Evolutionary conservation across 2,113 vertebrate genomes (phyloP), one percentile per base, ranked within the genome.

Genomic region (Brienomyrus brachyistius): DNA sequence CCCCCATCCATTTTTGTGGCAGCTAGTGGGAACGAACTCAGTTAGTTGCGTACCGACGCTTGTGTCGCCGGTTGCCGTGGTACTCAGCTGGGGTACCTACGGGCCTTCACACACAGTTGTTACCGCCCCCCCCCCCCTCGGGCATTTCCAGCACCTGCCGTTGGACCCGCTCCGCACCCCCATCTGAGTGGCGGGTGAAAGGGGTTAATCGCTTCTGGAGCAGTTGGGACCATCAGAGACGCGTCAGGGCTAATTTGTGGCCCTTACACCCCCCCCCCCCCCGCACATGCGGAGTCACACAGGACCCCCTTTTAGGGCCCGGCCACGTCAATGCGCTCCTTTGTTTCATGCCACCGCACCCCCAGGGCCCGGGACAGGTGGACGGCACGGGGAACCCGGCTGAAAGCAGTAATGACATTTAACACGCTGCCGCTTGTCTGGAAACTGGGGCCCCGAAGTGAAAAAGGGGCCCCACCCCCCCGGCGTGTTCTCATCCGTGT

Each of bases 181-280:
- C 85, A 23, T 86, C 85, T 86, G 50, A n/a, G 23, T n/a, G 31
- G 21, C 8, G 48, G 27, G 50, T 52, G 48, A 47, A 21, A 91
- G 88, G 90, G 91, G 92, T 94, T 94, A 94, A 94, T 94, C 92
- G 91, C 94, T 92, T 54, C 92, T 91, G 92, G 91, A 93, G 93
- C 85, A 52, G 27, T 52, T 54, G 85, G 23, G 3, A 48, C 87
- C 31, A 23, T 50, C 19, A 88, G 40, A 88, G 4, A 27, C 31
- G 7, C 40, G 17, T 86, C 48, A 0, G 19, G 43, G 21, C 15
- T 86, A 54, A 52, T 50, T 10, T 54, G 21, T 8, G 43, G 43
- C 40, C 15, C 59, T 27, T 45, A 50, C 43, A 4, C 59, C 47
- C 35, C 59, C 56, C 56, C 56, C 62, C 35, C 66, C 1, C 59